phyloP scores from a whole-genome alignment of 2,888 invertebrate species.

The Zygothrica quintamaculata region DNA sequence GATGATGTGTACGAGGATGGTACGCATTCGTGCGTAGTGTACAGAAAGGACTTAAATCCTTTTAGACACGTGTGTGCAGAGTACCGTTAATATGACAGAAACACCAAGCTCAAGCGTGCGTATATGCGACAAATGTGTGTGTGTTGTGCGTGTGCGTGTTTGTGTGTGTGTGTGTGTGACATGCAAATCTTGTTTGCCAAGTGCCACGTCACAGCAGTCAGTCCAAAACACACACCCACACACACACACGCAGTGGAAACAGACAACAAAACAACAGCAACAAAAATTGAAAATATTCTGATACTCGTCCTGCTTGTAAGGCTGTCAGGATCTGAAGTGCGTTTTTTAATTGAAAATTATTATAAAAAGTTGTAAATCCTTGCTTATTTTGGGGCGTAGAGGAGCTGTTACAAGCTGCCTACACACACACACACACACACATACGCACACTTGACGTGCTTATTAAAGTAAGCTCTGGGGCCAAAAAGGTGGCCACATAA shows the following conservation, averaged over 20 bases:
- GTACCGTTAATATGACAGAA: conserved; percentile 79
- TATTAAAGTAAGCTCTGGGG: conserved; percentile 62
- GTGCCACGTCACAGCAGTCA: conserved; percentile 61
- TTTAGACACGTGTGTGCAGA: conserved; percentile 80
- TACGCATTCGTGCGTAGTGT: conserved; percentile 65
- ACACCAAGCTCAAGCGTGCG: conserved; percentile 72
- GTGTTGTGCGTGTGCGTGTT: conserved; percentile 22
- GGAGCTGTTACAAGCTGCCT: no score
- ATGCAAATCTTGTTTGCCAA: conserved; percentile 77
- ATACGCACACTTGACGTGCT: conserved; percentile 39
- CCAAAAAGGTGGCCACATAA: conserved; percentile 69
- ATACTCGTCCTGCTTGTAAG: not conserved
- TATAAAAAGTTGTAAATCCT: conserved; percentile 79
- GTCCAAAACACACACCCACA: conserved; percentile 48
- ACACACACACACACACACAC: not conserved
- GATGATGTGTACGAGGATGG: conserved; percentile 21
- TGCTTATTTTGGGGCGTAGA: conserved; percentile 47
- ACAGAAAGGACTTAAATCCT: conserved; percentile 73
- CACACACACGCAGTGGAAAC: conserved; percentile 15
- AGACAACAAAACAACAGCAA: conserved; percentile 28
- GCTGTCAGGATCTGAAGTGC: conserved; percentile 56
- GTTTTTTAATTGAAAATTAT: conserved; percentile 80
- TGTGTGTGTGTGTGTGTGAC: conserved; percentile 57
- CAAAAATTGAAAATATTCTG: conserved; percentile 44
- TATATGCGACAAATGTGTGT: no score